Conservation (phyloP, 2,888 invertebrate genomes). For the Temnothorax ravouxi region DNA sequence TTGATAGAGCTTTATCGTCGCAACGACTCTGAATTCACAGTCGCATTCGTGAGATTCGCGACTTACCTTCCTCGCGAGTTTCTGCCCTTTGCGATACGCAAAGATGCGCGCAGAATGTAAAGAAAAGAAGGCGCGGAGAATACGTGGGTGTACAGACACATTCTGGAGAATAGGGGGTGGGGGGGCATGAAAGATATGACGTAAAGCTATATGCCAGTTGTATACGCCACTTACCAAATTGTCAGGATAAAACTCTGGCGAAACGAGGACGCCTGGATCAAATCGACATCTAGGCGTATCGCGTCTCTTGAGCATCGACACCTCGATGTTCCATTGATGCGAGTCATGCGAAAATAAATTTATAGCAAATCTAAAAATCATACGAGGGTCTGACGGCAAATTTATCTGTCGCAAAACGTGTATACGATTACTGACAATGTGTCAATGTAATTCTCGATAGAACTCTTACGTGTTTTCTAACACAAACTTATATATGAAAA, state of each 20-base stretch:
- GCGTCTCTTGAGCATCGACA: background rate
- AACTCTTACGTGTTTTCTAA: background rate
- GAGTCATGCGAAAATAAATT: background rate
- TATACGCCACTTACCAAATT: background rate
- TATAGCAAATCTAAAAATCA: background rate
- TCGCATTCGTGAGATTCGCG: background rate
- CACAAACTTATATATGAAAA: background rate
- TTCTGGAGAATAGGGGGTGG: background rate
- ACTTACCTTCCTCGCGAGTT: background rate
- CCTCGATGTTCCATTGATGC: background rate
- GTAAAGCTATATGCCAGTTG: conserved; percentile 5
- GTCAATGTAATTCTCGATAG: background rate
- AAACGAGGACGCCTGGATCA: background rate
- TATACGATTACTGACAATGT: background rate
- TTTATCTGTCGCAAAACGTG: background rate
- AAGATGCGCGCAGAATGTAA: background rate
- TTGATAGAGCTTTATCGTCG: background rate
- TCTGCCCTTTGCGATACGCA: background rate
- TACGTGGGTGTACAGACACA: background rate
- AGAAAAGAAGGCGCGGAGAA: background rate
- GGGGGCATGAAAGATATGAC: background rate
- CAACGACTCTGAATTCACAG: background rate
- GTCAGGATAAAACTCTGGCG: conserved; percentile 1
- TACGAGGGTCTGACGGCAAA: background rate
- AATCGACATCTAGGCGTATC: conserved; percentile 5